A percentile compares a stretch with the other conserved stretches of the same genome.
These are phyloP conservation scores for Cassiopea andromeda DNA, from an alignment of 30 jellyfish, hydroid and myxozoan species.

Conservation along the genomic window DNA sequence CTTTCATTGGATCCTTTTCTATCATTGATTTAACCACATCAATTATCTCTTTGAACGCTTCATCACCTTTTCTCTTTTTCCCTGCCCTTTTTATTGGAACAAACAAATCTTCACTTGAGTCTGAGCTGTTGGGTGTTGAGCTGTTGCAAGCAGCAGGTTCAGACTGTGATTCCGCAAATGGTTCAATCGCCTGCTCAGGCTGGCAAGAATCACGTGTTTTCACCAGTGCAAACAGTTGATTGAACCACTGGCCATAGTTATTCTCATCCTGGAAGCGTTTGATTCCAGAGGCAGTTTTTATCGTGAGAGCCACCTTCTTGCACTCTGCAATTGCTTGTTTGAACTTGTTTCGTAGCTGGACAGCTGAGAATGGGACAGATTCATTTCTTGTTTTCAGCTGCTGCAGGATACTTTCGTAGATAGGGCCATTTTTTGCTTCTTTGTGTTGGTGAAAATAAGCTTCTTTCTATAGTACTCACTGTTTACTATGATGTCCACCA, in stretches of 20 bases:
- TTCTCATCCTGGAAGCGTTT: slow-evolving; percentile 57
- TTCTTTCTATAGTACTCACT: slow-evolving; percentile 1
- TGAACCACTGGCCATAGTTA: slow-evolving; percentile 54
- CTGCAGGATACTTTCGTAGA: background rate
- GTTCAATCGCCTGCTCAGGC: slow-evolving; percentile 71
- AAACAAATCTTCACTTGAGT: slow-evolving; percentile 6
- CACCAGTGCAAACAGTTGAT: slow-evolving; percentile 36
- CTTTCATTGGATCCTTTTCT: slow-evolving; percentile 9
- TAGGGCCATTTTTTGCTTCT: slow-evolving; percentile 6
- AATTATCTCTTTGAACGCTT: background rate
- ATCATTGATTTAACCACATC: background rate
- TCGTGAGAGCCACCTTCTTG: slow-evolving; percentile 56
- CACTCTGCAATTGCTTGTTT: slow-evolving; percentile 38
- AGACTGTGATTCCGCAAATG: background rate
- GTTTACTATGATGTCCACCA: slow-evolving; percentile 2
- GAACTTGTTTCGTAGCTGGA: slow-evolving; percentile 36
- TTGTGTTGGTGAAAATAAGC: slow-evolving; percentile 19
- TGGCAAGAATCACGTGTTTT: slow-evolving; percentile 52
- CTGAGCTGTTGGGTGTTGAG: background rate
- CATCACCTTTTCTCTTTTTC: slow-evolving; percentile 1
- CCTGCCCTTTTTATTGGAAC: slow-evolving; percentile 3
- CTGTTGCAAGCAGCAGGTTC: background rate
- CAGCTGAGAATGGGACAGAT: slow-evolving; percentile 32
- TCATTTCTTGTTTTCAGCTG: background rate
- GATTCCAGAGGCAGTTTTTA: slow-evolving; percentile 65